Conservation (phyloP, 2,888 invertebrate species). For the Empis livida region DNA sequence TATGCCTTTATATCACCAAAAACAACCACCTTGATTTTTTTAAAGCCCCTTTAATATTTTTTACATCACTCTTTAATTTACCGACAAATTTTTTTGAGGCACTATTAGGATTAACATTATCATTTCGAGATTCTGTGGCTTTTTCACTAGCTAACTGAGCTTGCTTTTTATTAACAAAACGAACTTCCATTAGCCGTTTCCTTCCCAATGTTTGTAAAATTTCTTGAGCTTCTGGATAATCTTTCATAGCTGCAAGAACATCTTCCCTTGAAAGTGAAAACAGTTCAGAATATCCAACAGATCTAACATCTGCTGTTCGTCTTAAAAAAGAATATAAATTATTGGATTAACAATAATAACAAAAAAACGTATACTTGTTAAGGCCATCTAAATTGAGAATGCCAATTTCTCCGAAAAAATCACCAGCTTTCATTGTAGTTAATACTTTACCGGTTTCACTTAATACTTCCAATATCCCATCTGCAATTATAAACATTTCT, state of each 20-base stretch:
- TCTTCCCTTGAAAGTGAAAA: conserved; percentile 91
- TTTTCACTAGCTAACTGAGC: conserved; percentile 31
- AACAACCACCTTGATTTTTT: conserved; percentile 38
- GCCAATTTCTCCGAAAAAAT: conserved; percentile 96
- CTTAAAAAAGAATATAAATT: conserved; percentile 36
- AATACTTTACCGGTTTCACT: conserved; percentile 87
- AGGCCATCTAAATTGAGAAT: conserved; percentile 90
- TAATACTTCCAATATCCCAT: conserved; percentile 89
- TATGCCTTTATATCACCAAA: not conserved
- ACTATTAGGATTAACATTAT: conserved; percentile 45
- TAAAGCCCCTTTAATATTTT: conserved; percentile 49
- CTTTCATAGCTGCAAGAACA: conserved; percentile 88
- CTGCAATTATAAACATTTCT: conserved; percentile 98
- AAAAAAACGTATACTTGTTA: conserved; percentile 63
- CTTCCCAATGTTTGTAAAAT: conserved; percentile 80
- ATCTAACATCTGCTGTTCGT: conserved; percentile 89
- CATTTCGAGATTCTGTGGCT: conserved; percentile 21
- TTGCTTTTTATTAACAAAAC: conserved; percentile 41
- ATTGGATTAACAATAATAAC: not conserved
- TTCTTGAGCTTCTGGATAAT: conserved; percentile 93
- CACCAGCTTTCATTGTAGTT: conserved; percentile 93
- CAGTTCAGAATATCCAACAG: conserved; percentile 89
- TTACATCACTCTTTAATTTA: conserved; percentile 72
- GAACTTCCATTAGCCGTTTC: conserved; percentile 75
- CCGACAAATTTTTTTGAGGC: conserved; percentile 66